Evolutionary conservation across 2,888 invertebrate species (phyloP), one percentile per base, ranked within the genome.

Genomic region (Gymnoscelis rufifasciata): DNA sequence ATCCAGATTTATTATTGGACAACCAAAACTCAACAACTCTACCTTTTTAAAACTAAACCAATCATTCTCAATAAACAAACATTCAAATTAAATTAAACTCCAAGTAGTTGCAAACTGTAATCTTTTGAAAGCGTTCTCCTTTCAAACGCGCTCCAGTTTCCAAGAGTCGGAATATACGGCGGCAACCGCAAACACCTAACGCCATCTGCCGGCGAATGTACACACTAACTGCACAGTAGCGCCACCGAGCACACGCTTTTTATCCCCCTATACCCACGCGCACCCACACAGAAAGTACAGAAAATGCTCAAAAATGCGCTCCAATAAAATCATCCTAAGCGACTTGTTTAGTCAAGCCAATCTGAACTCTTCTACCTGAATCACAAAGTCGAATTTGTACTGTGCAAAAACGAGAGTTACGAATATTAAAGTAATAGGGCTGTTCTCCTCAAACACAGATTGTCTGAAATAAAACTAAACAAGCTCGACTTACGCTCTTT

Each of bases 251-350:
- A 62, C 68, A 71, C 67, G 66, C 59, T 72, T 77, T 78, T 75
- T 74, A 71, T 65, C 14, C 52, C 51, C 40, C 42, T 62, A 52
- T 74, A 63, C 52, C 50, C 52, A 78, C 62, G 56, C 51, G 56
- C 65, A 80, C 83, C 48, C 78, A 76, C 75, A 79, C 79, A 64
- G 27, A 27, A 52, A 49, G 36, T 45, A 45, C 49, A 66, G 74
- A 83, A 83, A 82, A 73, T 69, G 72, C 56, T 55, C 73, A 80
- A 83, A 81, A 84, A 82, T 73, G 54, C 47, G 47, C 29, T 51
- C 46, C 44, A 41, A 52, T 52, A 59, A 50, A 60, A 66, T 59
- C 56, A 54, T 46, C 53, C 27, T 45, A 62, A 35, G 35, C 19
- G 15, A 10, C 3, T 3, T 7, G n/a, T 23, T 11, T 7, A 5